Conservation (phyloP, 2,888 invertebrate species). For the Eilema depressum region DNA sequence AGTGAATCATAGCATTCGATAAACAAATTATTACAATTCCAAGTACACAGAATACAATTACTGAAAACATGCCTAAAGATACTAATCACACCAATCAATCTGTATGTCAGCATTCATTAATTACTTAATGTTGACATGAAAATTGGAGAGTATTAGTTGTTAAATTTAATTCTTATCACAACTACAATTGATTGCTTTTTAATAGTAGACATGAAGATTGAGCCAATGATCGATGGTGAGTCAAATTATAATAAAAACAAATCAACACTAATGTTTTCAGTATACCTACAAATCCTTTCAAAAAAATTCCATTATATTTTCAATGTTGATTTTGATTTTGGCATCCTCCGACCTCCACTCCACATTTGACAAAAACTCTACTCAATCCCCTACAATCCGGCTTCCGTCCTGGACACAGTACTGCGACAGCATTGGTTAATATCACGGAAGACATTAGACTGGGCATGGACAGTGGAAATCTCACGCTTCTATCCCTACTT, state of each 20-base stretch:
- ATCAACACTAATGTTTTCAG: background rate
- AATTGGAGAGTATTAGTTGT: slow-evolving; percentile 17
- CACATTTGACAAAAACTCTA: too few species aligned
- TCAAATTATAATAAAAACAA: background rate
- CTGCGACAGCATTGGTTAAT: too few species aligned
- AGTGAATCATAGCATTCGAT: background rate
- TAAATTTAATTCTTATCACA: slow-evolving; percentile 2
- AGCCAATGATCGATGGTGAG: background rate
- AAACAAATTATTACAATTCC: background rate
- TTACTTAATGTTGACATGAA: slow-evolving; percentile 23
- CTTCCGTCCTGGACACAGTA: too few species aligned
- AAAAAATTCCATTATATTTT: background rate
- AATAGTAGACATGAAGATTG: slow-evolving; percentile 18
- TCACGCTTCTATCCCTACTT: too few species aligned
- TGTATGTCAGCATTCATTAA: slow-evolving; percentile 17
- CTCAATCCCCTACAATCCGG: too few species aligned
- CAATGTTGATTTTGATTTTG: background rate
- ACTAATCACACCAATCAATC: slow-evolving; percentile 6
- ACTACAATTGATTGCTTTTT: slow-evolving; percentile 35
- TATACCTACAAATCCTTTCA: background rate
- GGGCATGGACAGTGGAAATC: too few species aligned
- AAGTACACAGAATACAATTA: background rate
- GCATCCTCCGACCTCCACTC: too few species aligned
- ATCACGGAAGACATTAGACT: too few species aligned
- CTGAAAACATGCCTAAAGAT: background rate